Evolutionary conservation across 2,888 invertebrate species (phyloP).

Genomic region (Kryphioiulus occultus): DNA sequence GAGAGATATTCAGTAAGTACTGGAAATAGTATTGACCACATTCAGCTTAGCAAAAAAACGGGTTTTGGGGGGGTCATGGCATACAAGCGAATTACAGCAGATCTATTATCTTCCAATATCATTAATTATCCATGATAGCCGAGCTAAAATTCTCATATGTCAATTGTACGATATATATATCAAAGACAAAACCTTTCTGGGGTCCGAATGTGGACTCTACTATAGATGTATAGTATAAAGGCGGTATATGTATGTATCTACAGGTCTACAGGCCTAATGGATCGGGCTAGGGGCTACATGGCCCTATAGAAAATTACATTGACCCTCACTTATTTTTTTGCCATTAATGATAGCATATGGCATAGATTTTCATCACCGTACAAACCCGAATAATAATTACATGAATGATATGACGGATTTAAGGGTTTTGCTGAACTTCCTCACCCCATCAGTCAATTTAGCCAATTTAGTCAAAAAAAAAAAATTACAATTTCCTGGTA

Average conservation of each 20-base stretch:
- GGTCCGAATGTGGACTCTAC: slow-evolving; percentile 22
- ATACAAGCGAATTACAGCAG: slow-evolving; percentile 33
- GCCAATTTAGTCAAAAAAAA: no score
- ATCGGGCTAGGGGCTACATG: background rate
- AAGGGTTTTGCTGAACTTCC: background rate
- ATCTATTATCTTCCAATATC: slow-evolving; percentile 40
- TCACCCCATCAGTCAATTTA: background rate
- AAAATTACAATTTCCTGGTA: background rate
- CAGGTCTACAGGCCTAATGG: slow-evolving; percentile 32
- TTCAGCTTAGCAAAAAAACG: slow-evolving; percentile 22
- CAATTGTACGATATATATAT: slow-evolving; percentile 39
- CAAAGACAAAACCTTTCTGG: slow-evolving; percentile 33
- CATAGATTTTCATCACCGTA: slow-evolving; percentile 28
- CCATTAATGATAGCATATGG: background rate
- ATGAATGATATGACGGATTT: slow-evolving; percentile 8
- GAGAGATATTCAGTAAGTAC: slow-evolving; percentile 42
- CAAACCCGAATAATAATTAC: background rate
- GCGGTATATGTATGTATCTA: slow-evolving; percentile 21
- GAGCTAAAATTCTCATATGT: slow-evolving; percentile 38
- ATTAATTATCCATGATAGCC: slow-evolving; percentile 37
- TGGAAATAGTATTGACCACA: slow-evolving; percentile 39
- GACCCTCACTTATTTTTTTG: slow-evolving; percentile 11
- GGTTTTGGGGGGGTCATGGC: background rate
- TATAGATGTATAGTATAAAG: slow-evolving; percentile 39
- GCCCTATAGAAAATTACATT: slow-evolving; percentile 18